Evolutionary conservation across 2,888 invertebrate species (phyloP), one percentile per base, ranked within the genome.

Genomic region (Neria commutata): DNA sequence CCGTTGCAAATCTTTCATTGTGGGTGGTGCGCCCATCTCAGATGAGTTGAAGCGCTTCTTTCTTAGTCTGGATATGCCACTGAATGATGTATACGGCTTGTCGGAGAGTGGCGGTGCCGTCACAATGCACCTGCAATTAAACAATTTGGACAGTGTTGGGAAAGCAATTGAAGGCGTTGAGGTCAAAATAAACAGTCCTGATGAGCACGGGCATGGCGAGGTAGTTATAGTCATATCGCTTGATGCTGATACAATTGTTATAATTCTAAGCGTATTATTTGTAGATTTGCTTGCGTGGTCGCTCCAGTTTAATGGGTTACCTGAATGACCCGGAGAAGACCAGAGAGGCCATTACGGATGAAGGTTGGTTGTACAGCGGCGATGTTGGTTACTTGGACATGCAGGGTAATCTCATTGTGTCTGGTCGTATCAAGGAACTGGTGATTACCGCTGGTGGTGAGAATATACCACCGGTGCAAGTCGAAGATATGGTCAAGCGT

Each of bases 401-500:
- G 33, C 85, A 89, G 54, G 91, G 89, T 46, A 86, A 86, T 71
- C 74, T 94, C 0, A 88, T 86, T 64, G 87, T 94, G 58, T 92
- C 91, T 17, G 93, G 93, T 56, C 84, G 87, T 66, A 83, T 87
- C 46, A 87, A 87, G 87, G 96, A 96, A 78, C 73, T 96, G 25
- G 83, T 96, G 23, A 95, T 96, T 68, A 96, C 96, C 2, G 94
- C 95, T n/a, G 96, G 95, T 10, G 96, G 95, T 5, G 96, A 96
- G 83, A 96, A 96, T 79, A 86, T 94, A 73, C 87, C 95, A 1
- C 95, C 96, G 0, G 88, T 92, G 23, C 86, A 88, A 29, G 92
- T 95, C 64, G 96, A 96, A 81, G 89, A 92, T 68, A 80, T 85
- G 26, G 85, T 96, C 5, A 89, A 90, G 72, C 81, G 86, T 0